These are phyloP conservation scores for Anastatus disparis DNA, from an alignment of 1,140 invertebrate genomes.

Conservation along the genomic window DNA sequence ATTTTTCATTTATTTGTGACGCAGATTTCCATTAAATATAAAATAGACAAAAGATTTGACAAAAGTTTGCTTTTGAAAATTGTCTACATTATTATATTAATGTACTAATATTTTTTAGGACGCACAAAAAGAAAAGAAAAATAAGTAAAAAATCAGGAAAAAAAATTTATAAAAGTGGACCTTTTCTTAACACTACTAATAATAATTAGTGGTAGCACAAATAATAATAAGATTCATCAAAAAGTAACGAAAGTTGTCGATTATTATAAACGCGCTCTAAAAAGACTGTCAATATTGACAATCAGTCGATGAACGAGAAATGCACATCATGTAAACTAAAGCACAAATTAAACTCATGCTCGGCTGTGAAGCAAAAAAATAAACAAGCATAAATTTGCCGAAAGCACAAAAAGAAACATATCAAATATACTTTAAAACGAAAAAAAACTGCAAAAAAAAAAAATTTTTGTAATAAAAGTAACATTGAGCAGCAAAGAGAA, in stretches of 20 bases:
- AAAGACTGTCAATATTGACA: neutral
- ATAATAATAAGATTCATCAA: too few relatives aligned
- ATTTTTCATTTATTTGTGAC: neutral
- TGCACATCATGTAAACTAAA: neutral
- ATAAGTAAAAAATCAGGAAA: too few relatives aligned
- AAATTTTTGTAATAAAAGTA: neutral
- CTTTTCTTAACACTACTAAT: neutral
- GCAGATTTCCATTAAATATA: too few relatives aligned
- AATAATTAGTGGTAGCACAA: too few relatives aligned
- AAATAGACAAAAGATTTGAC: too few relatives aligned
- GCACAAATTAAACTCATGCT: neutral
- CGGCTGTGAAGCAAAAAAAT: constrained; percentile 3
- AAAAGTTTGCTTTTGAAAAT: neutral
- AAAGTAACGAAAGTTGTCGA: neutral
- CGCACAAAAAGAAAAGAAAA: too few relatives aligned
- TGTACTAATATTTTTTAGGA: neutral
- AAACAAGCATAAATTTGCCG: neutral
- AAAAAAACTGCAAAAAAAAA: too few relatives aligned
- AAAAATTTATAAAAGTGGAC: too few relatives aligned
- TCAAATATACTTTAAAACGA: neutral
- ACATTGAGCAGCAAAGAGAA: constrained; percentile 5
- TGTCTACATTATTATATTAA: neutral
- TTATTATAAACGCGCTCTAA: neutral
- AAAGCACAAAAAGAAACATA: neutral
- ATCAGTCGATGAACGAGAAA: neutral